Evolutionary conservation across 2,888 invertebrate species (phyloP).

Genomic region (Plebejus argus): DNA sequence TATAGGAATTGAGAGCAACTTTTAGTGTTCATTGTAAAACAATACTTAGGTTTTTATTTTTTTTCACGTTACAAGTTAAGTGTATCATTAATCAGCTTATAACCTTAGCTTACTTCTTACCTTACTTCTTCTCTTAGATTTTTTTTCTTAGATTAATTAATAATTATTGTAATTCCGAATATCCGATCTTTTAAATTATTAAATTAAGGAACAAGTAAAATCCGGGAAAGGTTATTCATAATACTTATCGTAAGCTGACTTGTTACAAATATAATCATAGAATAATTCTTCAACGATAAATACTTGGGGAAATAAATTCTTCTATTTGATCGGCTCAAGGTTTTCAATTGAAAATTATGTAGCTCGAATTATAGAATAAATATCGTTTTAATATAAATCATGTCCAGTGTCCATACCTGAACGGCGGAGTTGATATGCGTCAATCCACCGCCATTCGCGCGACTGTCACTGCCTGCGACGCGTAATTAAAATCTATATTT

Average conservation of each 20-base stretch:
- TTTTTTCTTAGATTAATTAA: too few species aligned
- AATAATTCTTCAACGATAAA: constrained; percentile 47
- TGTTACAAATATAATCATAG: constrained; percentile 38
- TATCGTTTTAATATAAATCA: constrained; percentile 33
- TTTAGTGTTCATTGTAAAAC: constrained; percentile 62
- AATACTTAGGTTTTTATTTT: too few species aligned
- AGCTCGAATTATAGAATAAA: constrained; percentile 45
- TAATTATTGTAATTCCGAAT: too few species aligned
- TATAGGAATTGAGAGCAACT: constrained; percentile 66
- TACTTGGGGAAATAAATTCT: constrained; percentile 12
- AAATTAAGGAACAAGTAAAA: background rate
- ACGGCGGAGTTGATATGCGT: constrained; percentile 46
- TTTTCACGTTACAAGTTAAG: too few species aligned
- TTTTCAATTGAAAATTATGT: background rate
- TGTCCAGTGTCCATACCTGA: constrained; percentile 42
- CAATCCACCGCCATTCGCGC: constrained; percentile 51
- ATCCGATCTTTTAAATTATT: too few species aligned
- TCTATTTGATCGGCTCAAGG: background rate
- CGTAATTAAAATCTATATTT: constrained; percentile 67
- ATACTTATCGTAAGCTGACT: background rate
- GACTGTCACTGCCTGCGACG: constrained; percentile 51
- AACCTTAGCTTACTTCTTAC: too few species aligned
- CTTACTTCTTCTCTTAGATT: too few species aligned
- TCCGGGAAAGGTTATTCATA: background rate
- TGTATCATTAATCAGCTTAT: too few species aligned